Base-by-base conservation (phyloP, 2,888 invertebrate genomes). In the Achlya flavicornis region DNA sequence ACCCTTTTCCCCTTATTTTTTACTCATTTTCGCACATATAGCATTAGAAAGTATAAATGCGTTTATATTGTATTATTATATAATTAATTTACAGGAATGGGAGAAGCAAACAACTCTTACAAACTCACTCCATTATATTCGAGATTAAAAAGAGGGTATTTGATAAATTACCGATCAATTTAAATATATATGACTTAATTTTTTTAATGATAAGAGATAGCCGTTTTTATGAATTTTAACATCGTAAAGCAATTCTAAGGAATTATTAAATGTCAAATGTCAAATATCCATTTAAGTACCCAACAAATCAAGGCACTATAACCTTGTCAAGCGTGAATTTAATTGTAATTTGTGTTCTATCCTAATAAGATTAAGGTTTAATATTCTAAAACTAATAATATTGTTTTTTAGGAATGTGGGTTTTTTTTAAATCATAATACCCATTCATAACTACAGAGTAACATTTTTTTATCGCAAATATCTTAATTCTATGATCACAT, bases 241-340 rank as follows among this genome's bases (percentile, higher is more conserved):
- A n/a, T n/a, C n/a, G n/a, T n/a, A n/a, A n/a, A n/a, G n/a, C n/a
- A n/a, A n/a, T n/a, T n/a, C n/a, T n/a, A n/a, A n/a, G n/a, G n/a
- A n/a, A n/a, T n/a, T n/a, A n/a, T n/a, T n/a, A n/a, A n/a, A n/a
- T n/a, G n/a, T n/a, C n/a, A n/a, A n/a, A n/a, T 43, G 16, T 48
- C n/a, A 48, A 48, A 43, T 43, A 43, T 16, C 16, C 16, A 48
- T 26, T 16, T 48, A n/a, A 53, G 53, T 53, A 53, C 53, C 48
- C 48, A 48, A 7, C 19, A 46, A n/a, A 19, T 6, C 48, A 53
- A 53, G 53, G 53, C 53, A 53, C 53, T 53, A 19, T 19, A 10
- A 53, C 53, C 53, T 53, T 53, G 53, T 53, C 53, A 53, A 53
- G 53, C 53, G 53, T 19, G 53, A 16, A 53, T 53, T 19, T 19